phyloP scores from a whole-genome alignment of 2,888 invertebrate species.

The Eupithecia pulchellata region DNA sequence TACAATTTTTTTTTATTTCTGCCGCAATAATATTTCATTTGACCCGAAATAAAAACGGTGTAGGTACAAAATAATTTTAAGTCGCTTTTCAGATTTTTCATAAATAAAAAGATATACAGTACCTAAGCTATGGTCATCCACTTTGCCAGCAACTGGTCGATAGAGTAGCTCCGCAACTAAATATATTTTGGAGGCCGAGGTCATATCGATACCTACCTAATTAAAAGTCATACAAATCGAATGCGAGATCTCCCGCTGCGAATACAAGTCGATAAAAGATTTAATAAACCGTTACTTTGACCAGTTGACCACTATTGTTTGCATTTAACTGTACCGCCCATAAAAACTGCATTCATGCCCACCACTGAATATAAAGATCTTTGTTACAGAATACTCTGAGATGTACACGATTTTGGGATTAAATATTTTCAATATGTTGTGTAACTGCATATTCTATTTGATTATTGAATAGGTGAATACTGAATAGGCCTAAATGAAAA shows the following conservation, averaged over 20 bases:
- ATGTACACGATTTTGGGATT: background rate
- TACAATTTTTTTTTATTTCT: too few species aligned
- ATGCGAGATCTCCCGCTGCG: constrained; percentile 24
- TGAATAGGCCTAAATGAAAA: background rate
- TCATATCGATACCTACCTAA: constrained; percentile 17
- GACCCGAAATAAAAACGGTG: too few species aligned
- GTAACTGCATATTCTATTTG: background rate
- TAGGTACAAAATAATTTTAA: too few species aligned
- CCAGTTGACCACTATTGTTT: constrained; percentile 34
- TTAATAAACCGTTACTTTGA: constrained; percentile 37
- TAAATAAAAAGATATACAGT: too few species aligned
- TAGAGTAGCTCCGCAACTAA: background rate
- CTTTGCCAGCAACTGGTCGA: background rate
- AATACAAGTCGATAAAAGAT: constrained; percentile 33
- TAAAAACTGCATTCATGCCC: constrained; percentile 32
- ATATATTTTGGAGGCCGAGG: constrained; percentile 9
- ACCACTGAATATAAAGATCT: constrained; percentile 23
- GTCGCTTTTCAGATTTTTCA: too few species aligned
- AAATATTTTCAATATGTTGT: background rate
- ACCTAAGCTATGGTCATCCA: background rate
- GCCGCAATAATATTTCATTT: too few species aligned
- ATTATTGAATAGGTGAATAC: background rate
- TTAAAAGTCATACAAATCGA: constrained; percentile 9
- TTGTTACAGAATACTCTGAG: background rate
- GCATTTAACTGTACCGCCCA: constrained; percentile 32